Evolutionary conservation across 2,797 vertebrate genomes (phyloP).

Genomic region (Etheostoma perlongum): DNA sequence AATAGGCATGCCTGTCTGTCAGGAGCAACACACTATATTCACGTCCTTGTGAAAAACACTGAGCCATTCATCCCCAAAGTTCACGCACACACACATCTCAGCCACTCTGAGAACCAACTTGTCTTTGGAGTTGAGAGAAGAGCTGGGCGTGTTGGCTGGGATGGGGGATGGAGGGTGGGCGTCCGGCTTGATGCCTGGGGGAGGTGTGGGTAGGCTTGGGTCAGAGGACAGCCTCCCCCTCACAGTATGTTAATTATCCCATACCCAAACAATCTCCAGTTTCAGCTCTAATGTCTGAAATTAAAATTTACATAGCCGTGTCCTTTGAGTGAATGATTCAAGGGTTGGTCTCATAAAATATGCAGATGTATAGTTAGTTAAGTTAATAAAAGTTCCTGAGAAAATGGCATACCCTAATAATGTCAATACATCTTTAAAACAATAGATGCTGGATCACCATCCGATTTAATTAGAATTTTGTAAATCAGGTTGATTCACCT

Average conservation of each 20-base stretch:
- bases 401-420: too few species aligned
- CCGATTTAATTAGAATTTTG: background rate
- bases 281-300: background rate
- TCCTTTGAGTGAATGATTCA: background rate
- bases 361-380: too few species aligned
- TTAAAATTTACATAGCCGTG: background rate
- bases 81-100: background rate
- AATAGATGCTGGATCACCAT: background rate
- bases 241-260: constrained; percentile 32
- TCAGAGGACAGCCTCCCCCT: constrained; percentile 41
- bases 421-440: background rate
- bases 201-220: constrained; percentile 46
- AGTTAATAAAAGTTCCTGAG: background rate
- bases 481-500: background rate
- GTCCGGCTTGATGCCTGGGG: constrained; percentile 40
- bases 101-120: constrained; percentile 34
- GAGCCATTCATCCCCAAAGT: constrained; percentile 78
- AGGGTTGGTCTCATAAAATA: too few species aligned
- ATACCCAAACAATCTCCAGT: background rate
- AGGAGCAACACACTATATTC: constrained; percentile 74
- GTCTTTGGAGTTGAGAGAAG: constrained; percentile 48
- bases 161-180: constrained; percentile 42
- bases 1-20: constrained; percentile 75
- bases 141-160: constrained; percentile 19
- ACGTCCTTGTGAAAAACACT: constrained; percentile 79